phyloP scores from a whole-genome alignment of 2,797 vertebrate genomes.

The Hyperoplus lanceolatus region DNA sequence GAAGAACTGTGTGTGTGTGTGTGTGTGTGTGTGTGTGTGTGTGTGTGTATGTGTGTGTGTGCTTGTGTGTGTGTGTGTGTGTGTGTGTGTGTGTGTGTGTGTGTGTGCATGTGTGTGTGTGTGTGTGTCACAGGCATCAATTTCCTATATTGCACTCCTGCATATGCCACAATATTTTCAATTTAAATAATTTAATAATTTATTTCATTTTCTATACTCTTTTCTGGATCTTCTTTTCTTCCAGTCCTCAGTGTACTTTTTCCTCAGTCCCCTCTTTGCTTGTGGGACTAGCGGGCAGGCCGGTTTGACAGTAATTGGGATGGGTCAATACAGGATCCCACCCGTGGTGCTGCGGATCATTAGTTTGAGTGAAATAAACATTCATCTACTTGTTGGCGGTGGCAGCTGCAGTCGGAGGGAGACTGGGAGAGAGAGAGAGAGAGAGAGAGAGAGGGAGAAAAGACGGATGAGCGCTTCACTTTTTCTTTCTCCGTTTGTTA shows the following conservation, averaged over 20 bases:
- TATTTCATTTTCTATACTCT: background rate
- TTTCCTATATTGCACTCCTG: background rate
- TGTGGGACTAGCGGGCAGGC: slow-evolving; percentile 12
- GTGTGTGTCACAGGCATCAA: background rate
- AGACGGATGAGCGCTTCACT: slow-evolving; percentile 19
- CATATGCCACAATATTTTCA: background rate
- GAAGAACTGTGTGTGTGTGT: background rate
- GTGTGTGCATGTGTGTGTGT: background rate
- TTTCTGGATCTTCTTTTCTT: background rate
- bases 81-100: too few species aligned
- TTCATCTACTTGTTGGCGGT: slow-evolving; percentile 29
- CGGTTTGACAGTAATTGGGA: slow-evolving; percentile 56
- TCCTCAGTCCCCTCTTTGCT: slow-evolving; percentile 4
- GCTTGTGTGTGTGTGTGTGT: too few species aligned
- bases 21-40: too few species aligned
- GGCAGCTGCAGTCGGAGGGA: slow-evolving; percentile 19
- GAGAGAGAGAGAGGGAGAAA: background rate
- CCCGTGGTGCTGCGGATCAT: slow-evolving; percentile 44
- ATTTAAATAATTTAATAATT: background rate
- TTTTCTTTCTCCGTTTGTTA: slow-evolving; percentile 8
- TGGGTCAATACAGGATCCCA: slow-evolving; percentile 51
- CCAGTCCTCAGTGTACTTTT: slow-evolving; percentile 5
- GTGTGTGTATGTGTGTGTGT: too few species aligned
- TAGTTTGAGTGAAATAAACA: slow-evolving; percentile 64
- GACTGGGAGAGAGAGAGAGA: slow-evolving; percentile 17